Evolutionary conservation across 2,797 vertebrate species (phyloP).

Genomic region (Fratercula arctica): DNA sequence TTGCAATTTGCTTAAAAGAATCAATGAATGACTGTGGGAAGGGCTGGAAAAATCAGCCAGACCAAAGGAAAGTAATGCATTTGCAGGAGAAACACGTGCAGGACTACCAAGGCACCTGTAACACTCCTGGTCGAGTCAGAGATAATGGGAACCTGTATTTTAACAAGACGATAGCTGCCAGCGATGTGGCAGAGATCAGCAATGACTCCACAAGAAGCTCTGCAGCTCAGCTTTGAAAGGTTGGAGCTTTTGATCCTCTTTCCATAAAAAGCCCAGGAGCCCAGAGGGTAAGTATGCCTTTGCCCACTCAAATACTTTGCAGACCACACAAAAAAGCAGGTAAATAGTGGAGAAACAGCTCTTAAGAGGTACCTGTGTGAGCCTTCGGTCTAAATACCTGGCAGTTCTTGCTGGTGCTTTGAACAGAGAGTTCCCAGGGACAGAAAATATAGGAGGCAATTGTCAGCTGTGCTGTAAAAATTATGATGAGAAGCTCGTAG

Average conservation of each 20-base stretch:
- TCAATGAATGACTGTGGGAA: conserved; percentile 63
- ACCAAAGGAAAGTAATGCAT: conserved; percentile 31
- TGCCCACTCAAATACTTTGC: neutral
- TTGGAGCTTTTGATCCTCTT: conserved; percentile 32
- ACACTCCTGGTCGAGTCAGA: neutral
- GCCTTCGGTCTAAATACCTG: neutral
- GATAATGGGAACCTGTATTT: conserved; percentile 34
- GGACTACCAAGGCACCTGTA: conserved; percentile 38
- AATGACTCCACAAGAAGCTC: conserved; percentile 39
- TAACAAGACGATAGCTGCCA: conserved; percentile 1
- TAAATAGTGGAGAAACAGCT: neutral
- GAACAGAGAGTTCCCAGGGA: conserved; percentile 51
- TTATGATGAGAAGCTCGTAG: conserved; percentile 55
- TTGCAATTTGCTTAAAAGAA: conserved; percentile 36
- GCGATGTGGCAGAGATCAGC: neutral
- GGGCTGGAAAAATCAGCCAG: conserved; percentile 40
- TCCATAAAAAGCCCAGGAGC: neutral
- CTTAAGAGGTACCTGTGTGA: neutral
- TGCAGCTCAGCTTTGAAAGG: conserved; percentile 41
- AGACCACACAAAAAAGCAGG: neutral
- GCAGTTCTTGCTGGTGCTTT: neutral
- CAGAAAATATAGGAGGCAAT: conserved; percentile 45
- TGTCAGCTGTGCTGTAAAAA: conserved; percentile 67
- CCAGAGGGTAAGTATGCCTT: neutral
- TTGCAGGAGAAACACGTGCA: conserved; percentile 54